These are phyloP conservation scores for Ophiothrix spiculata DNA, from an alignment of 35 echinoderm and acorn worm species.

Conservation along the genomic window DNA sequence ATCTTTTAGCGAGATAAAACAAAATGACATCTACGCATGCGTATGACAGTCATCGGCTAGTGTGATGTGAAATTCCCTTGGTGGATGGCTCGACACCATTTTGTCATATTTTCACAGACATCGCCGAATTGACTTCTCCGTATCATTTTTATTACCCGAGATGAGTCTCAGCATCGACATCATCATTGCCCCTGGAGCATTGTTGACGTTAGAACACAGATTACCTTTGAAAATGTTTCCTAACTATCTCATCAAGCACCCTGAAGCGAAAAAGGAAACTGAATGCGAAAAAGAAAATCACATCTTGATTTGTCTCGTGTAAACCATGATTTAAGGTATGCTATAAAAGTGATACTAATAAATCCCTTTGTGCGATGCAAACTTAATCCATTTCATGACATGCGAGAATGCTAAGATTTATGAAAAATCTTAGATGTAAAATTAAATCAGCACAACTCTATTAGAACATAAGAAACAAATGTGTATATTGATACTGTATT, in stretches of 20 bases:
- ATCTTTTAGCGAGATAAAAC: background rate
- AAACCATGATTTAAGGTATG: background rate
- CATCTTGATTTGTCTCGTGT: background rate
- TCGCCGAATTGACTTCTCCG: constrained; percentile 5
- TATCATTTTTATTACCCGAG: constrained; percentile 12
- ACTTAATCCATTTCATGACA: background rate
- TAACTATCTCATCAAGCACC: background rate
- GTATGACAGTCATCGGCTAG: background rate
- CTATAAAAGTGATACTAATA: constrained; percentile 10
- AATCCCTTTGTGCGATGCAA: background rate
- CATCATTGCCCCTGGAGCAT: background rate
- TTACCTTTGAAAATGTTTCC: constrained; percentile 9
- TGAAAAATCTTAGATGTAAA: background rate
- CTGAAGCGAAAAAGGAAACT: background rate
- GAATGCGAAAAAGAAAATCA: constrained; percentile 11
- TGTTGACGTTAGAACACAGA: constrained; percentile 3
- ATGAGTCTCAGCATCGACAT: background rate
- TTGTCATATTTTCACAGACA: constrained; percentile 2
- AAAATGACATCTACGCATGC: background rate
- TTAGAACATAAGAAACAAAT: background rate
- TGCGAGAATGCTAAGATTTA: background rate
- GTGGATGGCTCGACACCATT: background rate
- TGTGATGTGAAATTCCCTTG: background rate
- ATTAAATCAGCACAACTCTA: background rate
- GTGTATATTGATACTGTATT: background rate